Evolutionary conservation across 2,888 invertebrate genomes (phyloP), one percentile per base, ranked within the genome.

Genomic region (Cryptops parisi): DNA sequence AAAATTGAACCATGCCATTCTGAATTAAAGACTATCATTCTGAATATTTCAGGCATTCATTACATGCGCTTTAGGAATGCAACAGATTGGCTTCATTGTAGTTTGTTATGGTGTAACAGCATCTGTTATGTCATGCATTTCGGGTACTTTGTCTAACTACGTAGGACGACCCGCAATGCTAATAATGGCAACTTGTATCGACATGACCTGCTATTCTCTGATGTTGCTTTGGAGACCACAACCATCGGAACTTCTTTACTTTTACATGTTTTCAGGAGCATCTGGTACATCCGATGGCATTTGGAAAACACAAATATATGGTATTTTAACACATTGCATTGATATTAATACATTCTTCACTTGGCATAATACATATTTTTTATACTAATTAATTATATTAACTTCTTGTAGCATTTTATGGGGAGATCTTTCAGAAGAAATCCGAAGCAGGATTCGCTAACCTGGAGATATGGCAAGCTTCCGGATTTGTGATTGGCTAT

Each of bases 371-470:
- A n/a, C n/a, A n/a, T 33, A 33, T 33, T 33, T 33, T 33, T 33
- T 33, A 33, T 9, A 9, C 15, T 33, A 33, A 9, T 33, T 33
- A 9, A 6, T 33, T 33, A 33, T 15, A 6, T 33, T 33, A 33
- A 33, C 33, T 9, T 47, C 59, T 57, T 57, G 0, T 74, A 86
- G 86, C 85, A 60, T 73, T 89, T 21, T 88, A 88, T 65, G 90
- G 89, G 51, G 82, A 84, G 17, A 75, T 87, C 58, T 90, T 86
- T 76, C 76, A 84, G 63, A 80, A 84, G 54, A 87, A 88, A 75
- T 88, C 88, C 66, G 89, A 89, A 67, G 88, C 89, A 0, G 88
- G 88, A 1, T 89, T 89, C 75, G 87, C 87, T 54, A 89, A 89
- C 73, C 89, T 81, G 70, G 78, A 88, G 26, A 76, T 89, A 3